These are phyloP conservation scores for Protobothrops flavoviridis DNA, from an alignment of 2,113 vertebrate species.

Conservation along the genomic window DNA sequence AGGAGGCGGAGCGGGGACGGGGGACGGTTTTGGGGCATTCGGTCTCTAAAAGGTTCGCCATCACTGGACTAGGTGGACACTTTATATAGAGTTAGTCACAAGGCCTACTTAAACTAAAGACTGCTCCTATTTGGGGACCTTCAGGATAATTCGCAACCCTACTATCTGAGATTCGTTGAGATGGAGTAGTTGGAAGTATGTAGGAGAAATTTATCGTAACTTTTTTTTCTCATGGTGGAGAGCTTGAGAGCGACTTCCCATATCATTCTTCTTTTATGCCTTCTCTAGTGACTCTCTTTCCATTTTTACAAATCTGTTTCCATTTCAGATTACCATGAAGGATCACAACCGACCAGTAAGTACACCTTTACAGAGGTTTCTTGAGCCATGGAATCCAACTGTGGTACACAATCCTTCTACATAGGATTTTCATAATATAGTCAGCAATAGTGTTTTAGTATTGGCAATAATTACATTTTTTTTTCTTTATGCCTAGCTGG, in stretches of 20 bases:
- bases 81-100: not conserved
- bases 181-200: not conserved
- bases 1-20: no score
- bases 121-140: not conserved
- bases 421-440: not conserved
- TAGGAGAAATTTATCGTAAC: not conserved
- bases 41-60: no score
- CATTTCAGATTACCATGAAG: slow-evolving; percentile 17
- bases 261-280: not conserved
- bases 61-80: not conserved
- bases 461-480: not conserved
- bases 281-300: not conserved
- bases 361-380: not conserved
- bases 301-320: not conserved
- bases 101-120: not conserved
- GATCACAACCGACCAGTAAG: not conserved
- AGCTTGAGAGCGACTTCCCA: not conserved
- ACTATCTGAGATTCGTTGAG: not conserved
- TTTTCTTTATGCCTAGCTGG: not conserved
- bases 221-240: not conserved
- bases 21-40: no score
- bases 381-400: not conserved
- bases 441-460: not conserved
- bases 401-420: not conserved
- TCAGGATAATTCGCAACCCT: not conserved